Conservation (phyloP, 2,888 invertebrate genomes). For the Amphipoea oculea region DNA sequence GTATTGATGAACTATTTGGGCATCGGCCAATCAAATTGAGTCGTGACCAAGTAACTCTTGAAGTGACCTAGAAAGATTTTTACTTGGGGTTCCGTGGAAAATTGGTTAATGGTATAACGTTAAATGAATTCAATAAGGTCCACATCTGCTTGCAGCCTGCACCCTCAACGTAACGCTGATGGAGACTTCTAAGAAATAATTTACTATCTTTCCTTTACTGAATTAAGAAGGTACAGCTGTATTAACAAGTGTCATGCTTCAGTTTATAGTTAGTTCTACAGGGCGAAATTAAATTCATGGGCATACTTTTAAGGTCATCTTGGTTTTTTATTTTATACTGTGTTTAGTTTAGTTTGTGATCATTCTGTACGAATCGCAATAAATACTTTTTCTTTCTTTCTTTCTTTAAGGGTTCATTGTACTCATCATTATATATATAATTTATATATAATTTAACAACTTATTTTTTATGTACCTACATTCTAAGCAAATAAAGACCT, state of each 20-base stretch:
- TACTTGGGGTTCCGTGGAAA: constrained; percentile 7
- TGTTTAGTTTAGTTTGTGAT: too few relatives aligned
- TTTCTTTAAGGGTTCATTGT: too few relatives aligned
- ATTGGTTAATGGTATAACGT: constrained; percentile 26
- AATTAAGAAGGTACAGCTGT: neutral
- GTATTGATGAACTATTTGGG: constrained; percentile 66
- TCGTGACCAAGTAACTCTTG: constrained; percentile 39
- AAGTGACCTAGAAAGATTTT: constrained; percentile 40
- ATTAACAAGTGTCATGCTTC: neutral
- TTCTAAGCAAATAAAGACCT: too few relatives aligned
- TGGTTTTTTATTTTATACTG: too few relatives aligned
- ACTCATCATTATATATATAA: too few relatives aligned
- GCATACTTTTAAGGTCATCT: too few relatives aligned
- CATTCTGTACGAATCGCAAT: too few relatives aligned
- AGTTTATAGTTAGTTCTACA: neutral
- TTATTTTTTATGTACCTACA: too few relatives aligned
- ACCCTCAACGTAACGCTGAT: neutral
- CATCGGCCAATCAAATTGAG: constrained; percentile 60
- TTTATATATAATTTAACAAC: too few relatives aligned
- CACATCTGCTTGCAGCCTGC: constrained; percentile 6
- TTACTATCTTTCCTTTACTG: neutral
- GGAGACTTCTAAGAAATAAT: constrained; percentile 20
- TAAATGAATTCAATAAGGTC: constrained; percentile 14
- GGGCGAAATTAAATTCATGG: too few relatives aligned
- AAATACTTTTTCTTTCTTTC: too few relatives aligned